These are phyloP conservation scores for Macrophya annulata DNA, from an alignment of 2,888 invertebrate species.

Conservation along the genomic window DNA sequence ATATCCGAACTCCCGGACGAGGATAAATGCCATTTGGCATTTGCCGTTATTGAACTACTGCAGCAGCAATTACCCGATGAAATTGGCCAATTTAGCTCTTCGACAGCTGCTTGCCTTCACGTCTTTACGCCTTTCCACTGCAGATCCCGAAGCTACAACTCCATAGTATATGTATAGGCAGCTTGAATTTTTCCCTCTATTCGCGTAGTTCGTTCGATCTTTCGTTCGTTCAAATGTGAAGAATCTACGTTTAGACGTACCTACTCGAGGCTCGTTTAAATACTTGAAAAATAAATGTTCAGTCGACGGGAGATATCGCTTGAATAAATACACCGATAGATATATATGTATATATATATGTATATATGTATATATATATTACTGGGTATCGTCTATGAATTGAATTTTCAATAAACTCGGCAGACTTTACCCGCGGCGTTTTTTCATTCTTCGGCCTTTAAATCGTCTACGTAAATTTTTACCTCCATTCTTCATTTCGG, in stretches of 20 bases:
- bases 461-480: conserved; percentile 1
- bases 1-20: conserved; percentile 37
- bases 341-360: not conserved
- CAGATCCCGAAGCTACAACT: not conserved
- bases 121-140: conserved; percentile 12
- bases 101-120: conserved; percentile 34
- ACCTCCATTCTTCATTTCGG: not conserved
- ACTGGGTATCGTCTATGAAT: conserved; percentile 34
- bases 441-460: not conserved
- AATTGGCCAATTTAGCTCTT: conserved; percentile 53
- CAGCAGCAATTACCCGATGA: conserved; percentile 44
- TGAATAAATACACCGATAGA: conserved; percentile 25
- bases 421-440: conserved; percentile 42
- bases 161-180: too few species aligned
- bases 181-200: not conserved
- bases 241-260: not conserved
- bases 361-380: not conserved
- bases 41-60: conserved; percentile 38
- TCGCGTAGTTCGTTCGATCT: not conserved
- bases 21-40: conserved; percentile 36
- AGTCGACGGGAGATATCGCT: conserved; percentile 28
- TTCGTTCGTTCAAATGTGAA: not conserved
- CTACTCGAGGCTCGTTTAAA: conserved; percentile 18
- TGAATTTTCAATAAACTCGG: conserved; percentile 42
- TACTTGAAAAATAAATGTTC: conserved; percentile 48